Evolutionary conservation across 1,140 invertebrate species (phyloP), one percentile per base, ranked within the genome.

Genomic region (Bombus pyrosoma): DNA sequence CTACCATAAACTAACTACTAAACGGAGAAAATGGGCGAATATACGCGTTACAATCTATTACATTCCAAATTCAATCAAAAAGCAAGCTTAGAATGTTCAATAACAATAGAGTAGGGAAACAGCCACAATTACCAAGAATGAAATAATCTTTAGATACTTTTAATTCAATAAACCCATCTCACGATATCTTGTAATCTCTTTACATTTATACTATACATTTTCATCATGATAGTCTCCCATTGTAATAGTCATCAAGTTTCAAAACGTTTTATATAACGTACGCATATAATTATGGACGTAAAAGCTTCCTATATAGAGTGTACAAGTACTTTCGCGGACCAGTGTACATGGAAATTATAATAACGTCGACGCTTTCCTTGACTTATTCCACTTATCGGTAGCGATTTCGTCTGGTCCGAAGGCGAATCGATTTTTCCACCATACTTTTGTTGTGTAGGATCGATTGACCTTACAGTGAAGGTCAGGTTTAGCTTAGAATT

Each of bases 391-490:
- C 83, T 32, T 32, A 25, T 28, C 37, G 41, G 9, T 3, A 72
- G 9, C 8, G 32, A 57, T 68, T 28, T 83, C 37, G 12, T 39
- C 15, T 32, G 8, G 0, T 39, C 28, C 22, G 18, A 32, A 39
- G 53, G 34, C 10, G 8, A 47, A 79, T 86, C 62, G 68, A 86
- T 80, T 82, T 85, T 39, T 28, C 75, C 18, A 59, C 59, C 71
- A 79, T 90, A 59, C 84, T 80, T 76, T 86, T 8, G 1, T n/a
- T 0, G 12, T 9, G 13, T 4, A 37, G 28, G 18, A 90, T 90
- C 81, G 89, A 89, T 89, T n/a, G 74, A n/a, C 79, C 79, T 87
- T 66, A 64, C 13, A 9, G 47, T 32, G 47, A 89, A 85, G 88
- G 79, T 78, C 75, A 78, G 34, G 57, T 71, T 57, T 66, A 59